Conservation (phyloP, 1,140 invertebrate genomes). For the Tachypleus tridentatus region DNA sequence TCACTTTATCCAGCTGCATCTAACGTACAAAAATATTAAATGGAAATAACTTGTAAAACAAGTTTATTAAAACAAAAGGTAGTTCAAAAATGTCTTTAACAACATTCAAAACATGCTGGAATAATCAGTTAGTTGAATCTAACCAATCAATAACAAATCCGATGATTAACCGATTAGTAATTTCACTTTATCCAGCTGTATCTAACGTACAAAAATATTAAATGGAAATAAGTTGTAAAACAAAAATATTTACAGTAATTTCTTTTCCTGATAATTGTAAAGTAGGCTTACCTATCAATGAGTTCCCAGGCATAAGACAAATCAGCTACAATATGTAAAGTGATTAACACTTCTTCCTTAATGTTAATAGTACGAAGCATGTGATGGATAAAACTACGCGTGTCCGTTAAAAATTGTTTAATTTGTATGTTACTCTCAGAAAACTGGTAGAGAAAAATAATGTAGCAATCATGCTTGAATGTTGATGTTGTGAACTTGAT, state of each 20-base stretch:
- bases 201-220: no score
- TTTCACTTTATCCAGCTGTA: no score
- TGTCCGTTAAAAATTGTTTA: constrained; percentile 75
- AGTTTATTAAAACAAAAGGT: no score
- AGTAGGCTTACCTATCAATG: constrained; percentile 57
- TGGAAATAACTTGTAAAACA: no score
- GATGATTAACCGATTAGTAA: no score
- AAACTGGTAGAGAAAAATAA: no score
- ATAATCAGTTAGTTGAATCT: no score
- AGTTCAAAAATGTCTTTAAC: not conserved
- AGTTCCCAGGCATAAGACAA: constrained; percentile 92
- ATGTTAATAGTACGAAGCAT: constrained; percentile 80
- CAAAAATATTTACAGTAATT: constrained; percentile 3
- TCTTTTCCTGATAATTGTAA: not conserved
- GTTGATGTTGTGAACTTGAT: no score
- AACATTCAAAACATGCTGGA: not conserved
- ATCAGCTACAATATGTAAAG: constrained; percentile 84
- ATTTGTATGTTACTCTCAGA: constrained; percentile 72
- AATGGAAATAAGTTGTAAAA: constrained; percentile 18
- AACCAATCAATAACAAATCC: no score
- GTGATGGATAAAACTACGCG: constrained; percentile 62
- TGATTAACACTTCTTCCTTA: constrained; percentile 88
- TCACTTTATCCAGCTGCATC: no score
- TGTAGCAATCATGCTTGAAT: no score
- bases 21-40: no score